A percentile compares a stretch with the other conserved stretches of the same genome.
These are phyloP conservation scores for Watsonalla cultraria DNA, from an alignment of 2,888 invertebrate genomes.

Conservation along the genomic window DNA sequence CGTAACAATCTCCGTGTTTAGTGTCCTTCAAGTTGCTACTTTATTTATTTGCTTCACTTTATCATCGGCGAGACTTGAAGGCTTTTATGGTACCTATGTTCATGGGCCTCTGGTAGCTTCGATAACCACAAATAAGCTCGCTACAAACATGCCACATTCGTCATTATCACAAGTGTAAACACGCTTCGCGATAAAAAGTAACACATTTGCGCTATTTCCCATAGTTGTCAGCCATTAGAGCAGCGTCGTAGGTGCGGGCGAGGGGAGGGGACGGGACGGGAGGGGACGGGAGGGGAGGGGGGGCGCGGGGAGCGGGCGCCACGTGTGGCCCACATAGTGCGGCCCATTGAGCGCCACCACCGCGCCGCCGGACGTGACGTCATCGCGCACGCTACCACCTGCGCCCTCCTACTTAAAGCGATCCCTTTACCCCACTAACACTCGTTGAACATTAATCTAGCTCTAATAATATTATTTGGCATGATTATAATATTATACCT, in stretches of 20 bases:
- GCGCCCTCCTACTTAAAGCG: constrained; percentile 27
- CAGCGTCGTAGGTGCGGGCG: constrained; percentile 48
- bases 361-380: constrained; percentile 11
- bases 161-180: constrained; percentile 60
- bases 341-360: constrained; percentile 52
- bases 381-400: not conserved
- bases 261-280: constrained; percentile 18
- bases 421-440: not conserved
- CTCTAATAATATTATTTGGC: not conserved
- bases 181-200: constrained; percentile 56
- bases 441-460: not conserved
- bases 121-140: constrained; percentile 27
- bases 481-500: too few relatives aligned
- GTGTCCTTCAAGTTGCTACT: constrained; percentile 8
- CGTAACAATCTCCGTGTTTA: constrained; percentile 15
- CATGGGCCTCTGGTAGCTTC: constrained; percentile 21
- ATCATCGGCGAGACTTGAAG: constrained; percentile 19
- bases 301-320: constrained; percentile 39
- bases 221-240: constrained; percentile 73
- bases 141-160: constrained; percentile 37
- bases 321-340: constrained; percentile 74
- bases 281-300: constrained; percentile 15
- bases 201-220: constrained; percentile 70
- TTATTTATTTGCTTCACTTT: constrained; percentile 33
- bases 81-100: constrained; percentile 14